A percentile compares a stretch with the other conserved stretches of the same genome.
Conservation (phyloP, 2,113 vertebrate species). For the Lethenteron reissneri region DNA sequence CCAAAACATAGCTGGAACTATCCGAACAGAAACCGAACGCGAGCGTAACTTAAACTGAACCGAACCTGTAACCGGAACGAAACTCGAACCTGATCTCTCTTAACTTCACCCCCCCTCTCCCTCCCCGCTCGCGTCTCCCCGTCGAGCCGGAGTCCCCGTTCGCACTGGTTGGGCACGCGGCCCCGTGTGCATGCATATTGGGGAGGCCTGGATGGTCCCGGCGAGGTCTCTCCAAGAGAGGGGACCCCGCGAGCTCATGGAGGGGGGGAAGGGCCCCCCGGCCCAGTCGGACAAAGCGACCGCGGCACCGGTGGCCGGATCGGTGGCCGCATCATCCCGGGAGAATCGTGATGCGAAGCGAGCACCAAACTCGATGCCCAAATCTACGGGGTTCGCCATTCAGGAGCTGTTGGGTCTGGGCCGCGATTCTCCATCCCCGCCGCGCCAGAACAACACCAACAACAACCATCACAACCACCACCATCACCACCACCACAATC, state of each 20-base stretch:
- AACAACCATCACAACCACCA: no score
- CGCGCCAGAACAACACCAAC: no score
- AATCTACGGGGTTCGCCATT: conserved; percentile 2
- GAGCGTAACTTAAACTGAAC: no score
- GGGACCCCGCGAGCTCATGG: background rate
- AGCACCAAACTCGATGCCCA: background rate
- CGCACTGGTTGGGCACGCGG: background rate
- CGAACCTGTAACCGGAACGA: no score
- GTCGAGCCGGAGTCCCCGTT: background rate
- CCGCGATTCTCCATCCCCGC: background rate
- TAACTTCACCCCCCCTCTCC: no score
- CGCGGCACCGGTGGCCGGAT: background rate
- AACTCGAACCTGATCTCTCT: no score
- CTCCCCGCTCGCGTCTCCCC: background rate
- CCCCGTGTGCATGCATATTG: background rate
- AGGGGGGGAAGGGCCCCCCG: background rate
- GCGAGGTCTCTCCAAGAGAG: background rate
- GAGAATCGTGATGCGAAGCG: background rate
- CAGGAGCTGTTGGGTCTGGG: conserved; percentile 5
- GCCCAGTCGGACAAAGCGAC: background rate
- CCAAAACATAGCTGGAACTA: no score
- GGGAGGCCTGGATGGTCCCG: background rate
- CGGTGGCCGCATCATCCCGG: background rate
- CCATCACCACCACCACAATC: no score
- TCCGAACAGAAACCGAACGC: no score